phyloP scores from a whole-genome alignment of 2,113 vertebrate genomes.

The Aphelocoma coerulescens region DNA sequence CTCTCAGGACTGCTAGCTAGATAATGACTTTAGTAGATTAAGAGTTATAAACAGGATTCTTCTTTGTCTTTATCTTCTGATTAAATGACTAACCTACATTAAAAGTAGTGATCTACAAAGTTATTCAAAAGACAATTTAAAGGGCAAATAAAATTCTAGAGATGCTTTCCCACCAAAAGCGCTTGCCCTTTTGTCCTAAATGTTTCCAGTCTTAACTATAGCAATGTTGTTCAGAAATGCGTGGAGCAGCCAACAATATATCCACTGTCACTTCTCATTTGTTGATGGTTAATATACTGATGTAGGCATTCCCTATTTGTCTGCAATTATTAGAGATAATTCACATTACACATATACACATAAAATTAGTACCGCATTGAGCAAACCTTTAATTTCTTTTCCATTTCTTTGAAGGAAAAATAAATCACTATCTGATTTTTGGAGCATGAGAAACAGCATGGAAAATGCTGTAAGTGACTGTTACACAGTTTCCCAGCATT shows the following conservation, averaged over 20 bases:
- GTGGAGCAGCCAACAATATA: background rate
- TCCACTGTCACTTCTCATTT: background rate
- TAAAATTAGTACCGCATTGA: background rate
- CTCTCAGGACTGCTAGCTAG: constrained; percentile 22
- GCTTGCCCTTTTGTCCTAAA: background rate
- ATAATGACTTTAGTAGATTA: constrained; percentile 53
- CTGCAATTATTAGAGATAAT: background rate
- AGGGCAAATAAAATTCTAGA: background rate
- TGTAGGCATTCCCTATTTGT: background rate
- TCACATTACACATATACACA: background rate
- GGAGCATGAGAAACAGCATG: background rate
- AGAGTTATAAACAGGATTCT: constrained; percentile 16
- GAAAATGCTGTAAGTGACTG: background rate
- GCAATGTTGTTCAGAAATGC: background rate
- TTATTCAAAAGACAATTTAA: background rate
- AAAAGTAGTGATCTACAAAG: background rate
- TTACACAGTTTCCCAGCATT: background rate
- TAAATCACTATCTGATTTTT: background rate
- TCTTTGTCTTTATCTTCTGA: constrained; percentile 21
- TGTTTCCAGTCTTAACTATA: background rate
- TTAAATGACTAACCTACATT: background rate
- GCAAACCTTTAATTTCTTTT: background rate
- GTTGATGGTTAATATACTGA: background rate
- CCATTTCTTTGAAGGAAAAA: background rate
- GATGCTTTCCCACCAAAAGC: background rate